Evolutionary conservation across 2,113 vertebrate species (phyloP), one percentile per base, ranked within the genome.

Genomic region (Periophthalmodon schlosseri): DNA sequence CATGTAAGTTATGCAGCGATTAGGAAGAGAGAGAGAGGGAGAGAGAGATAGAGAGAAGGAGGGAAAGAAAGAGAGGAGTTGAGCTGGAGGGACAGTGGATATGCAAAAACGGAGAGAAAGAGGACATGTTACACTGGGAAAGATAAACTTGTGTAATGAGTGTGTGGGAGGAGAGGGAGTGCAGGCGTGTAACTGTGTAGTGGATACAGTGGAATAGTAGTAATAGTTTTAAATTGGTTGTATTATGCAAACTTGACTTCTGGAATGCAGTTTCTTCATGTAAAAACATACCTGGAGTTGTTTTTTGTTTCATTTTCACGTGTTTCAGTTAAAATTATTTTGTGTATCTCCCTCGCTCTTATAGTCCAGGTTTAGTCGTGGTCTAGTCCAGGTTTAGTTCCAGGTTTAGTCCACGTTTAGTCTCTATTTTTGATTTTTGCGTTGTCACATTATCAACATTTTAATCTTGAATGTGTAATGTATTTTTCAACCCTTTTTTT

Each of bases 1-100:
- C 86, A 91, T 93, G 87, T 84, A 84, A 89, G 92, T 88, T 85
- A 88, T 81, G 84, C 70, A 76, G 84, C 77, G 84, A 91, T 92
- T 90, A 89, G 78, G 84, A 79, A 1, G 33, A 61, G 64, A 13
- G 60, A 21, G 20, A 56, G 20, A n/a, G 24, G 6, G 36, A 39
- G 36, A 39, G 6, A 15, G 71, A 20, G 39, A n/a, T 4, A 39
- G 36, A 36, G 6, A 56, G 52, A n/a, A 24, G 15, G 71, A 20
- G 39, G n/a, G 23, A 39, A 39, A 56, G 52, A n/a, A 24, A 33
- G 71, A 20, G 39, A n/a, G 23, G 39, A 36, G 49, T 1, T 46
- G 58, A 67, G 67, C 72, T 10, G 39, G 65, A 39, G 66, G 46
- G 46, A 49, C 21, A 24, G 20, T 16, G 39, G 20, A 23, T 46